Evolutionary conservation across 2,113 vertebrate species (phyloP).

Genomic region (Macquaria ambigua): DNA sequence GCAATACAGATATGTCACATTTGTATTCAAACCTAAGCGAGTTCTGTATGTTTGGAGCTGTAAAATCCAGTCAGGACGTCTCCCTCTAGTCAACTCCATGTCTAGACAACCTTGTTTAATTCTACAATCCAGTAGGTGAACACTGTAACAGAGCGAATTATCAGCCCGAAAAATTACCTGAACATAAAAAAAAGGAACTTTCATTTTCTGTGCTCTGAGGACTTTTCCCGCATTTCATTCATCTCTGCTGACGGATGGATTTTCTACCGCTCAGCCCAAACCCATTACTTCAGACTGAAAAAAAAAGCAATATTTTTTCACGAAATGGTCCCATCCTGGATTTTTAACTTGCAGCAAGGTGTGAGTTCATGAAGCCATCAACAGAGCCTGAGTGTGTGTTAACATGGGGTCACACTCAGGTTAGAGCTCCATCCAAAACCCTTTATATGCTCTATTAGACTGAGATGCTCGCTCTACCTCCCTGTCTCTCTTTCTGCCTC

Average conservation of each 20-base stretch:
- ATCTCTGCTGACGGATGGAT: conserved; percentile 36
- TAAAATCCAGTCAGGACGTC: neutral
- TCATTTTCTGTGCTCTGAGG: conserved; percentile 9
- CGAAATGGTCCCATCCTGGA: neutral
- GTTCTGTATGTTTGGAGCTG: neutral
- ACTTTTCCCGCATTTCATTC: neutral
- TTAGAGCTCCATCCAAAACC: conserved; percentile 52
- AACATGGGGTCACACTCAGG: conserved; percentile 42
- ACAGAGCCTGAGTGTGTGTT: conserved; percentile 1
- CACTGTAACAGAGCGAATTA: neutral
- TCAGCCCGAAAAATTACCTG: conserved; percentile 14
- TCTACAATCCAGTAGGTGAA: conserved; percentile 14
- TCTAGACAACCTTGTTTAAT: neutral
- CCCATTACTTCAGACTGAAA: conserved; percentile 10
- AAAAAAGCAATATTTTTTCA: neutral
- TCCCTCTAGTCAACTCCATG: neutral
- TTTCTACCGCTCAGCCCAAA: conserved; percentile 26
- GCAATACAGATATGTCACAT: neutral
- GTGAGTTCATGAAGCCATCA: conserved; percentile 25
- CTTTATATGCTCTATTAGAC: conserved; percentile 52
- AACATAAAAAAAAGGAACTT: conserved; percentile 8
- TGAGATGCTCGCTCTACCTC: conserved; percentile 11
- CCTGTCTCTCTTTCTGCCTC: neutral
- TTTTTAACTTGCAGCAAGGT: conserved; percentile 13
- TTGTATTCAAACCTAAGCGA: neutral